Evolutionary conservation across 2,888 invertebrate species (phyloP).

Genomic region (Synanthedon formicaeformis): DNA sequence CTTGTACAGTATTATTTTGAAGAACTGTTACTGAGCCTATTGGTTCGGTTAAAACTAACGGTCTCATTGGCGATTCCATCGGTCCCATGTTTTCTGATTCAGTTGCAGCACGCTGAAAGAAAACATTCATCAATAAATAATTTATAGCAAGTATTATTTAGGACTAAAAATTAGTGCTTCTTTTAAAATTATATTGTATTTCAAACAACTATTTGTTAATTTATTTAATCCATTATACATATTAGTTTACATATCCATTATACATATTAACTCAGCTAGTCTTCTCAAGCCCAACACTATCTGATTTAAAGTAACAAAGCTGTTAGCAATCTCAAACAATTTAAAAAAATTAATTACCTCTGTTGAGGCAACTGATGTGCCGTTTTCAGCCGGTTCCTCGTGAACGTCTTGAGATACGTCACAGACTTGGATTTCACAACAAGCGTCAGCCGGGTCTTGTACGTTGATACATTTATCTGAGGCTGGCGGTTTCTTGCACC

Average conservation of each 20-base stretch:
- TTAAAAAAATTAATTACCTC: neutral
- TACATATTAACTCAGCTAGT: too few relatives aligned
- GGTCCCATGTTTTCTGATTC: neutral
- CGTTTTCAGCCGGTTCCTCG: conserved; percentile 63
- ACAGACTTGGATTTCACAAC: conserved; percentile 88
- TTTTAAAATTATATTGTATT: too few relatives aligned
- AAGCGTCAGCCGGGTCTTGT: conserved; percentile 84
- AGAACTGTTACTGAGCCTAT: conserved; percentile 59
- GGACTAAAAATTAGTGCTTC: neutral
- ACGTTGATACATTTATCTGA: conserved; percentile 85
- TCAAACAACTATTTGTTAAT: too few relatives aligned
- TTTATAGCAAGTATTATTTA: neutral
- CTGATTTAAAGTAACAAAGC: too few relatives aligned
- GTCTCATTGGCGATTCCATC: conserved; percentile 20
- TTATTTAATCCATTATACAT: too few relatives aligned
- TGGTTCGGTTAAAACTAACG: conserved; percentile 46
- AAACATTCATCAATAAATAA: neutral
- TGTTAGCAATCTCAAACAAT: too few relatives aligned
- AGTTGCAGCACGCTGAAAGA: neutral
- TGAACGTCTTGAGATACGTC: conserved; percentile 86
- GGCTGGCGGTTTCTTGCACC: conserved; percentile 71
- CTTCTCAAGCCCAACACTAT: too few relatives aligned
- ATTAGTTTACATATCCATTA: too few relatives aligned
- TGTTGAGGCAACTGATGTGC: conserved; percentile 26
- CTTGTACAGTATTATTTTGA: conserved; percentile 60